Base-by-base conservation (phyloP, 1,140 invertebrate genomes). In the Drosophila pseudoananassae region DNA sequence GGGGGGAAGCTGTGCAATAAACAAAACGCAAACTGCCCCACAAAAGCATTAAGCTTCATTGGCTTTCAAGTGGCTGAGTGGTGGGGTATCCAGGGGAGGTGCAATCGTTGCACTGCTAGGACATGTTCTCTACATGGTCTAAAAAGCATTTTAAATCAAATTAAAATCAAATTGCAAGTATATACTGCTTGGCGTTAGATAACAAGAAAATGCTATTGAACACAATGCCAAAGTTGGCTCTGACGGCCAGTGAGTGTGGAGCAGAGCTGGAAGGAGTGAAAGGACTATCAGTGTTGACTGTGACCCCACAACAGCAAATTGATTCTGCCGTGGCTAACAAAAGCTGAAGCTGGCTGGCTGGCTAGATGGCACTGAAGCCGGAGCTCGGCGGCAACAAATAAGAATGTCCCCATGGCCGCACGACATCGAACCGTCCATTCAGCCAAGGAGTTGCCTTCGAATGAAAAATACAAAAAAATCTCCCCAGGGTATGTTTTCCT, bases 61-160 rank as follows among this genome's bases (percentile, higher is more conserved):
- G 81, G 59, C 81, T 70, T 74, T 80, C 58, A 65, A 78, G 74
- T 63, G 63, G 31, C n/a, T 1, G 15, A 40, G 1, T 0, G n/a
- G 7, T 9, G 12, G 3, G 29, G 20, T 0, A n/a, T 2, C 9
- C 23, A 15, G 1, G 50, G 14, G 17, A 14, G 17, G 5, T 17
- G n/a, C 4, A 9, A 46, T 20, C 4, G 12, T 68, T 54, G 38
- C 64, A 55, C 40, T 56, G 9, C 38, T 25, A 55, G 31, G 65
- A 47, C 54, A 72, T 63, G 68, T 56, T 46, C 68, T 46, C 54
- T 59, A 65, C 71, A 75, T 73, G 70, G 75, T 77, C 76, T 77
- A 80, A 84, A 69, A 84, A 84, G 81, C 81, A 85, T 84, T 85
- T 84, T 84, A 84, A 84, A 85, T 84, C 80, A 85, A 85, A 84